A percentile compares a stretch with the other conserved stretches of the same genome.
Conservation (phyloP, 2,113 vertebrate genomes). For the Propithecus coquereli region DNA sequence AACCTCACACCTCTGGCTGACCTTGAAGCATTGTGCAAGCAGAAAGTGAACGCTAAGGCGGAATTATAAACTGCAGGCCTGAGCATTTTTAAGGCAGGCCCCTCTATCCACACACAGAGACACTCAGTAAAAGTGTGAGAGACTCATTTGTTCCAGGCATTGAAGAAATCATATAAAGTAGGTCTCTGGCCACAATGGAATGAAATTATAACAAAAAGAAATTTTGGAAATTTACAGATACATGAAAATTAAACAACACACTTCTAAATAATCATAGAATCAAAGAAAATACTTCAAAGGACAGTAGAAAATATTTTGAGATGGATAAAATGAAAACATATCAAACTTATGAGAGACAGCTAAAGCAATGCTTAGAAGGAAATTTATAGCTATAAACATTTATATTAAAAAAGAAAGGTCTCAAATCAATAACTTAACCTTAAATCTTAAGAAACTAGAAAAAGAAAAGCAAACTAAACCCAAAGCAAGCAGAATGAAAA, state of each 20-base stretch:
- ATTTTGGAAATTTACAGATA: background rate
- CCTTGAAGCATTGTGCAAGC: background rate
- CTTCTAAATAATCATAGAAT: background rate
- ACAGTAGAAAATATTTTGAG: background rate
- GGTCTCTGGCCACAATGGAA: background rate
- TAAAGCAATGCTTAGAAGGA: background rate
- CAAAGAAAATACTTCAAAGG: background rate
- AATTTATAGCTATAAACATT: background rate
- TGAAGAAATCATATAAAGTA: background rate
- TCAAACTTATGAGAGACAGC: background rate
- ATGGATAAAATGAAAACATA: background rate
- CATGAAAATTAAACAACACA: background rate
- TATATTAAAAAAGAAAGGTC: background rate
- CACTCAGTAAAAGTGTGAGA: background rate
- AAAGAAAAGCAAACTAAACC: background rate
- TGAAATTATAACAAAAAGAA: background rate
- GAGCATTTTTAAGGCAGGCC: background rate
- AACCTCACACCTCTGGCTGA: background rate
- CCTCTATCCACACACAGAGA: background rate
- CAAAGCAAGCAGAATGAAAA: background rate
- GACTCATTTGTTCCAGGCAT: background rate
- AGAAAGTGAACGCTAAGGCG: background rate
- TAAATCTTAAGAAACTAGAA: background rate
- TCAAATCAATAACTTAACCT: background rate
- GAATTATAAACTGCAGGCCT: background rate